These are phyloP conservation scores for Holothuria leucospilota DNA, from an alignment of 53 echinoderm and acorn worm genomes.

Conservation along the genomic window DNA sequence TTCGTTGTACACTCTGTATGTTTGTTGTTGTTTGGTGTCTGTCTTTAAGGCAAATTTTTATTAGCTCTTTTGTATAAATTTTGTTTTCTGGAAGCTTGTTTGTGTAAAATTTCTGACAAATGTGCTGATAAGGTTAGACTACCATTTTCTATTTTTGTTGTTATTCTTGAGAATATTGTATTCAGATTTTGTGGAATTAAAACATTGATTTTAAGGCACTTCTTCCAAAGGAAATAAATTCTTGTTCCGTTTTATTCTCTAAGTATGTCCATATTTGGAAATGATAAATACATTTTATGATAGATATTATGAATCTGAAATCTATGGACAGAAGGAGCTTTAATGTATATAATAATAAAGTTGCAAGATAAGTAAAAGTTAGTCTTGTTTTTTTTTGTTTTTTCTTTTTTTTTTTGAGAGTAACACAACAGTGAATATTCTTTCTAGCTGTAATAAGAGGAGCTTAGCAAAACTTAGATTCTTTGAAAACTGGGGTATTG, in stretches of 20 bases:
- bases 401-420: too few relatives aligned
- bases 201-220: constrained; percentile 27
- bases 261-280: constrained; percentile 49
- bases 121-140: constrained; percentile 27
- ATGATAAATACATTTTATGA: constrained; percentile 43
- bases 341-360: constrained; percentile 48
- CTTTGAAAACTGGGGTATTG: too few relatives aligned
- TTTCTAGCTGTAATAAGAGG: too few relatives aligned
- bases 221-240: constrained; percentile 43
- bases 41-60: neutral
- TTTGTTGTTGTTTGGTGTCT: too few relatives aligned
- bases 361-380: constrained; percentile 3
- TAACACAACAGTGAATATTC: too few relatives aligned
- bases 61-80: neutral
- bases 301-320: constrained; percentile 34
- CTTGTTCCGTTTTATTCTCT: constrained; percentile 32
- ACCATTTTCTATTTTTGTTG: constrained; percentile 32
- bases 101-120: constrained; percentile 32
- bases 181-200: constrained; percentile 38
- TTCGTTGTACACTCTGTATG: too few relatives aligned
- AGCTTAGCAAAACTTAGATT: too few relatives aligned
- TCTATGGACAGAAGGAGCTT: constrained; percentile 46
- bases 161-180: constrained; percentile 44
- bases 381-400: neutral
- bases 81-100: constrained; percentile 18